Evolutionary conservation across 92 coral and sea anemone genomes (phyloP), one percentile per base, ranked within the genome.

Genomic region (Siderastrea radians): DNA sequence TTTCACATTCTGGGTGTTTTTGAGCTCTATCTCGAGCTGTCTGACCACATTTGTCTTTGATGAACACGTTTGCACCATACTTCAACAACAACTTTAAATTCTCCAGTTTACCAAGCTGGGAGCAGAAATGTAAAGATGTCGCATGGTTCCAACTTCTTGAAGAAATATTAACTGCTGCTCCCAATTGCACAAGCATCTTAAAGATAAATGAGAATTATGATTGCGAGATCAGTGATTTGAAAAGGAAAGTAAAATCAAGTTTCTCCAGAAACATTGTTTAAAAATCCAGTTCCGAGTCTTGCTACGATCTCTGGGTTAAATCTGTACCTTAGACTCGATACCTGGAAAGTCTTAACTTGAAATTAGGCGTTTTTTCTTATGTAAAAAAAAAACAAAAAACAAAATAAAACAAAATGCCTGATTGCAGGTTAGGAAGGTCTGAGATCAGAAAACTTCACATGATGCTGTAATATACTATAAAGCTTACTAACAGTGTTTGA

Each of bases 51-150:
- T 83, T 88, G 75, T 95, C 96, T 64, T 86, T 88, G 11, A 78
- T 81, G 72, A 84, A 87, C 67, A 91, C 87, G 54, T 88, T 77
- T 8, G 96, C 96, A 1, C 98, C 98, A 91, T 93, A 93, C 43
- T 90, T 65, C 15, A 95, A 79, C 68, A 95, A 53, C 19, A 90
- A 69, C 80, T 77, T 88, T 47, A 86, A 51, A 82, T 86, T 85
- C 82, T 91, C 72, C 45, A 86, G 9, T 69, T 93, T 94, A 14
- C 96, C 96, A 49, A 88, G 87, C 46, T 78, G 82, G 8, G 96
- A 95, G 60, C 94, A 93, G 69, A 77, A 73, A 53, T 95, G 98
- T 49, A 95, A 77, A 19, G 96, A 90, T 14, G 98, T 90, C 44
- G 89, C 86, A 44, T 77, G 57, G 78, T 84, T 87, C 78, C 87